Conservation (phyloP, 2,113 vertebrate genomes). For the Cavia porcellus region DNA sequence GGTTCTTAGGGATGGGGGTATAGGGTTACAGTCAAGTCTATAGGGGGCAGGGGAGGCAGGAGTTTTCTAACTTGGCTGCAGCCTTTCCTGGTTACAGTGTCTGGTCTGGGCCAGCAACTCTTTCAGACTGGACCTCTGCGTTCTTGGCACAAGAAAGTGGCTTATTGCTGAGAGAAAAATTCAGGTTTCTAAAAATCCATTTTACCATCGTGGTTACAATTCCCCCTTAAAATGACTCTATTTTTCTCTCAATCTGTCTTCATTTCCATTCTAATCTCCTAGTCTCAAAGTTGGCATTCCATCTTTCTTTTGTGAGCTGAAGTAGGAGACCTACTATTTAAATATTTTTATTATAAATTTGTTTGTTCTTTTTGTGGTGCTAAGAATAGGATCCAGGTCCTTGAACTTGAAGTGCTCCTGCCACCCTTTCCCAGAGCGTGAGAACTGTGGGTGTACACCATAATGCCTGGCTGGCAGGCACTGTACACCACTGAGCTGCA, state of each 20-base stretch:
- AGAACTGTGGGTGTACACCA: not conserved
- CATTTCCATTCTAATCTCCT: not conserved
- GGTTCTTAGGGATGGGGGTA: too few relatives aligned
- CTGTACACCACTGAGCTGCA: not conserved
- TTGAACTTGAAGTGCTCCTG: not conserved
- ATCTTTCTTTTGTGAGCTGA: not conserved
- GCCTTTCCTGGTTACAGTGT: too few relatives aligned
- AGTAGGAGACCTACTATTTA: not conserved
- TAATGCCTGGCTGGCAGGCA: not conserved
- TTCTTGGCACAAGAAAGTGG: not conserved
- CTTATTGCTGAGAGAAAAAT: not conserved
- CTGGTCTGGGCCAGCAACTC: too few relatives aligned
- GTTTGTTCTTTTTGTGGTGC: not conserved
- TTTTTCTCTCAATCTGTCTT: not conserved
- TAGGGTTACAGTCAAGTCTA: too few relatives aligned
- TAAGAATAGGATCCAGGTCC: not conserved
- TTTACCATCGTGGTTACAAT: not conserved
- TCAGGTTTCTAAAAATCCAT: not conserved
- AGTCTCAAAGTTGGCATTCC: not conserved
- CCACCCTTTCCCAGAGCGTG: not conserved
- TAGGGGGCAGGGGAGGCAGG: too few relatives aligned
- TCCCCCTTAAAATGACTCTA: not conserved
- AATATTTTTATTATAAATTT: conserved; percentile 1
- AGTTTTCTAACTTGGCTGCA: too few relatives aligned
- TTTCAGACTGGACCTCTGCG: not conserved